These are phyloP conservation scores for Raja brachyura DNA, from an alignment of 2,113 vertebrate species.

Conservation along the genomic window DNA sequence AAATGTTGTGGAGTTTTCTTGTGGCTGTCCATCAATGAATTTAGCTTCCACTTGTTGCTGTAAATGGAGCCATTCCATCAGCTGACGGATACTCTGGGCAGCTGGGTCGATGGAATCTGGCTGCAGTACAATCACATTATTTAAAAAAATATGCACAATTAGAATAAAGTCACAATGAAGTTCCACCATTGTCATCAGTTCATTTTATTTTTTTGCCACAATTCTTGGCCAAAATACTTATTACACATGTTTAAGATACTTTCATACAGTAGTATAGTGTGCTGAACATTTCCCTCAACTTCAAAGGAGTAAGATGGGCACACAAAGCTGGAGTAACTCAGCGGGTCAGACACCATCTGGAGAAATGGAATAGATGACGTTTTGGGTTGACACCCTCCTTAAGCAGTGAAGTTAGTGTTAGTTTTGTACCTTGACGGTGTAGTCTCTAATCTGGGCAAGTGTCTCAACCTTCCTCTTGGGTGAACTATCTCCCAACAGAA, in stretches of 20 bases:
- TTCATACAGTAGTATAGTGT: background rate
- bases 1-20: background rate
- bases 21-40: background rate
- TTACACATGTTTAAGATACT: background rate
- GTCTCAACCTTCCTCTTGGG: background rate
- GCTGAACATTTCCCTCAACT: background rate
- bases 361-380: too few species aligned
- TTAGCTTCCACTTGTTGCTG: background rate
- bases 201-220: background rate
- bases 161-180: background rate
- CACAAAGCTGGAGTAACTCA: too few species aligned
- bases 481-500: background rate
- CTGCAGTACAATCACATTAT: background rate
- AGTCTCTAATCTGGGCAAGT: background rate
- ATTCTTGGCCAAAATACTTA: background rate
- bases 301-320: background rate
- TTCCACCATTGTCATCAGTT: background rate
- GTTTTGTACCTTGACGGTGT: background rate
- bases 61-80: background rate
- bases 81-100: background rate
- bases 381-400: too few species aligned
- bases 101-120: background rate
- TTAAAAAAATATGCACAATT: background rate
- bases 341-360: too few species aligned
- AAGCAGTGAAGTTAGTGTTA: background rate